Evolutionary conservation across 35 echinoderm and acorn worm genomes (phyloP), one percentile per base, ranked within the genome.

Genomic region (Ophiothrix spiculata): DNA sequence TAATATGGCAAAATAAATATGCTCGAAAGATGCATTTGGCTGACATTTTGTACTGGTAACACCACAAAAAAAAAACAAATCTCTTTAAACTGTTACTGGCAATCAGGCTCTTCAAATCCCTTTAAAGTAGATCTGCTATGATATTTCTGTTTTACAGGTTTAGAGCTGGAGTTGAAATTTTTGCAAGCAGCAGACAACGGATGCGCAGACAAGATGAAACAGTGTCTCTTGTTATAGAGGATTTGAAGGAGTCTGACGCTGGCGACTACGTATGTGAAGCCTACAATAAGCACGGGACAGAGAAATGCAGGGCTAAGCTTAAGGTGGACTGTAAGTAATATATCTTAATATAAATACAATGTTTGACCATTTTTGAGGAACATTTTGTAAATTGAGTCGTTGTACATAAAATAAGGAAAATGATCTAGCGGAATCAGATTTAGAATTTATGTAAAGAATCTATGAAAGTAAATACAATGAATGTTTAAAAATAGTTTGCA

Each of bases 191-290:
- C 32, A 80, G 89, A 37, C 23, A 84, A 4, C 74, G 82, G 36
- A 80, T 87, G n/a, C 81, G 89, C 12, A 76, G 94, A 37, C 46
- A 37, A 17, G 96, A 91, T 11, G 81, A 85, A 21, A 77, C 82
- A 32, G 88, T 38, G 40, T 35, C 83, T 31, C 82, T 99, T 31
- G 81, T 86, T 37, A 60, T 99, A 0, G 85, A 86, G 56, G 93
- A 91, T 40, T 40, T 99, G 12, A 80, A 77, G 38, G 92, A 94
- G 32, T 56, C 86, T 35, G 96, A 99, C 79, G 81, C 89, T 23
- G 92, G 89, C 37, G 92, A 94, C 17, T 89, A 91, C 74, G 45
- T 80, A 45, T 94, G 91, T 40, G 96, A 94, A 81, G 92, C 92
- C 6, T 69, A 75, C 25, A 99, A 99, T 85, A 90, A 91, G 33